Conservation (phyloP, 2,113 vertebrate species). For the Poeciliopsis occidentalis region DNA sequence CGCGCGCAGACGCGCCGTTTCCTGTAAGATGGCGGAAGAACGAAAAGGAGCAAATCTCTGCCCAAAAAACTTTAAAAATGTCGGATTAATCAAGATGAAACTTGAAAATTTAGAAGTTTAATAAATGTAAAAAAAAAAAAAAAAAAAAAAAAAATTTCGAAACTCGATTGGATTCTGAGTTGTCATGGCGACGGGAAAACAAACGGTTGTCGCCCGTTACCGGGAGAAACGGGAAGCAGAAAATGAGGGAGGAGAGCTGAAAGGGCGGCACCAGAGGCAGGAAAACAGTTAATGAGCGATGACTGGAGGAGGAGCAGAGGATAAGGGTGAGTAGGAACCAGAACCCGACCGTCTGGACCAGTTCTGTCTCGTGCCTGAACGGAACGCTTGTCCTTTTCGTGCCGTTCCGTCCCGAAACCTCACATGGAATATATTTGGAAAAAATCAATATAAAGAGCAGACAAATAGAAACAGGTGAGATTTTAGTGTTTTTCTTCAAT, state of each 20-base stretch:
- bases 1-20: too few species aligned
- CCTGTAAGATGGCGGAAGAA: too few species aligned
- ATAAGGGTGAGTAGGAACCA: slow-evolving; percentile 4
- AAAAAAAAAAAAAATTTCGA: too few species aligned
- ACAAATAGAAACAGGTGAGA: slow-evolving; percentile 30
- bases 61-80: too few species aligned
- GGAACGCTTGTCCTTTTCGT: not conserved
- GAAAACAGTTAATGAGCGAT: not conserved
- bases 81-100: too few species aligned
- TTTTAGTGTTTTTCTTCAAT: not conserved
- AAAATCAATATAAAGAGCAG: not conserved
- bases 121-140: too few species aligned
- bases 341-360: slow-evolving; percentile 8
- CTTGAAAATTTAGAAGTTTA: too few species aligned
- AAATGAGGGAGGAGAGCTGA: not conserved
- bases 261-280: not conserved
- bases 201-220: not conserved
- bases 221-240: not conserved
- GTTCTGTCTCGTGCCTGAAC: not conserved
- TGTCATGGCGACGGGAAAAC: too few species aligned
- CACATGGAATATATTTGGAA: not conserved
- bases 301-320: not conserved
- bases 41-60: too few species aligned
- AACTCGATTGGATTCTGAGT: too few species aligned
- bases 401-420: not conserved